These are phyloP conservation scores for Trichopria drosophilae DNA, from an alignment of 2,888 invertebrate species.

Conservation along the genomic window DNA sequence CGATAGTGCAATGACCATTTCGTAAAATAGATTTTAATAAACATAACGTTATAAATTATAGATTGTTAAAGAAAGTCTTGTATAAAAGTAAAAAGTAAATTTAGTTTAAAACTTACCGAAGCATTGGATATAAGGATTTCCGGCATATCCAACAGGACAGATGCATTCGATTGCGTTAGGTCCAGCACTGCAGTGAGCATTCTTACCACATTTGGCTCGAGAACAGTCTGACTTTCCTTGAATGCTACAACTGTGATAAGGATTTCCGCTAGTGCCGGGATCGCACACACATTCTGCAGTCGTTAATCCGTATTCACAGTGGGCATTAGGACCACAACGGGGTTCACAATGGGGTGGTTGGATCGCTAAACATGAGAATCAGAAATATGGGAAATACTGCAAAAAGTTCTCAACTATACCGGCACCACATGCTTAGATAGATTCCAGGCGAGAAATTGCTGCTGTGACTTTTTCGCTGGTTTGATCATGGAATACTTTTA, in stretches of 20 bases:
- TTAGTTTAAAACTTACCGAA: constrained; percentile 60
- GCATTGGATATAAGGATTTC: constrained; percentile 86
- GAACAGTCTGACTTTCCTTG: constrained; percentile 73
- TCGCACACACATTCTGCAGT: constrained; percentile 82
- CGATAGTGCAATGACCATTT: constrained; percentile 1
- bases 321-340: constrained; percentile 79
- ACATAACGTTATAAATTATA: not conserved
- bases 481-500: too few relatives aligned
- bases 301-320: constrained; percentile 78
- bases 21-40: not conserved
- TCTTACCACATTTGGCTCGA: constrained; percentile 73
- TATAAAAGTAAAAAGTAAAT: not conserved
- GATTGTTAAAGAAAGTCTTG: too few relatives aligned
- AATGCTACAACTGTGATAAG: constrained; percentile 78
- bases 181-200: constrained; percentile 79
- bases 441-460: too few relatives aligned
- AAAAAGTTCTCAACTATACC: too few relatives aligned
- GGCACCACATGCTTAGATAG: too few relatives aligned
- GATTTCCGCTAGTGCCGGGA: constrained; percentile 82
- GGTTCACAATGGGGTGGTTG: constrained; percentile 78
- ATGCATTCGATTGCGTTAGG: constrained; percentile 76
- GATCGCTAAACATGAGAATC: constrained; percentile 64
- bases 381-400: constrained; percentile 6
- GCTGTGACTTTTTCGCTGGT: too few relatives aligned
- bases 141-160: constrained; percentile 80